Evolutionary conservation across 2,888 invertebrate genomes (phyloP), one percentile per base, ranked within the genome.

Genomic region (Acleris cristana): DNA sequence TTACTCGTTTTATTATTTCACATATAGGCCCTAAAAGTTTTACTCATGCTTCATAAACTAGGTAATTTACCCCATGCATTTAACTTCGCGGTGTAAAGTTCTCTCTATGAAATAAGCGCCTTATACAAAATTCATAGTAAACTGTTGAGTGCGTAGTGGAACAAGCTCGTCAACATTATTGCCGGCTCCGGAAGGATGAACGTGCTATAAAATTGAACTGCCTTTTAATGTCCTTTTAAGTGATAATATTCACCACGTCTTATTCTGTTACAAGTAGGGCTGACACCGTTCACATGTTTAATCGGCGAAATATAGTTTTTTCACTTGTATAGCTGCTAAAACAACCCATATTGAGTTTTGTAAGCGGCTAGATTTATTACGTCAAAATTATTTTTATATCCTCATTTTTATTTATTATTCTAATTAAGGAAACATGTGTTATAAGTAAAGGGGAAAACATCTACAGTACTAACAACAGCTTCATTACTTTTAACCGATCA

Each of bases 121-220:
- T 63, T 48, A 49, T 58, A 63, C 52, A 30, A 65, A 68, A 64
- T 59, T 65, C 61, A 54, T 63, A 58, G 67, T 67, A 57, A 67
- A 58, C 53, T 18, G 57, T 48, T 45, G 51, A 65, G 61, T 66
- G 65, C 59, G 48, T 53, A 18, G 54, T 16, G 64, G 45, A 45
- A 55, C 67, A 67, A 67, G 52, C 75, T 73, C 79, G 79, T 81
- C 77, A 76, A 66, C 76, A 75, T 80, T 81, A 84, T 78, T 74
- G 75, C 74, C 64, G 62, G 56, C 56, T 65, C 70, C 70, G 51
- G 55, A 68, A 69, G 74, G 75, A 74, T 74, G 81, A 80, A 79
- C 77, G 76, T 58, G 74, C 72, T 71, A 76, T 84, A 82, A 84
- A 82, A 82, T 74, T 74, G 72, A 73, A 83, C 78, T 73, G 76